Percentiles rank a stretch among this genome's conserved stretches.
Conservation (phyloP, 2,797 vertebrate species). For the Myoxocephalus aenaeus region DNA sequence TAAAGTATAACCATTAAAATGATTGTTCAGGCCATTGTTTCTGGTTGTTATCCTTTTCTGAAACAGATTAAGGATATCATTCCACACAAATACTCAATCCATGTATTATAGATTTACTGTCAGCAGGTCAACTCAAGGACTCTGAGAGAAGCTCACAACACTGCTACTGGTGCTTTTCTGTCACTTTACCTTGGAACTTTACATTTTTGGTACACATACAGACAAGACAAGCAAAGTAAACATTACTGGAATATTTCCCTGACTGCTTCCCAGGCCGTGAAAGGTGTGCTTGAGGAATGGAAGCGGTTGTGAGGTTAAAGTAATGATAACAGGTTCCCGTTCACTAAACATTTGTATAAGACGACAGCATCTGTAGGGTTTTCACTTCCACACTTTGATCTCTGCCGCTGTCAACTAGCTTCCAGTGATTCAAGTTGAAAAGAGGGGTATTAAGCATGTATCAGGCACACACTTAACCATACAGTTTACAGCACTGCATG, state of each 20-base stretch:
- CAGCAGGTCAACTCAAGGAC: slow-evolving; percentile 24
- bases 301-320: slow-evolving; percentile 52
- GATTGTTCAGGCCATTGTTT: slow-evolving; percentile 1
- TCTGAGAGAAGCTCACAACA: not conserved
- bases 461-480: slow-evolving; percentile 46
- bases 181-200: not conserved
- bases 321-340: slow-evolving; percentile 77
- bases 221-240: not conserved
- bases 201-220: not conserved
- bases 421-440: slow-evolving; percentile 72
- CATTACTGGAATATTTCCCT: slow-evolving; percentile 19
- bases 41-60: slow-evolving; percentile 4
- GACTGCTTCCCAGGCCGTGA: slow-evolving; percentile 12
- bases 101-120: slow-evolving; percentile 33
- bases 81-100: slow-evolving; percentile 15
- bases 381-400: slow-evolving; percentile 80
- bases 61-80: slow-evolving; percentile 31
- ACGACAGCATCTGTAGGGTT: slow-evolving; percentile 79
- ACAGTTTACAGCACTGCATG: slow-evolving; percentile 36
- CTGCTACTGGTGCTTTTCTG: not conserved
- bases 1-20: slow-evolving; percentile 17
- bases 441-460: slow-evolving; percentile 48
- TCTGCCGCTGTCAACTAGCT: slow-evolving; percentile 74
- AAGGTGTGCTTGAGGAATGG: slow-evolving; percentile 38
- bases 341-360: slow-evolving; percentile 79